Evolutionary conservation across 1,140 invertebrate species (phyloP).

Genomic region (Dreissena rostriformis): DNA sequence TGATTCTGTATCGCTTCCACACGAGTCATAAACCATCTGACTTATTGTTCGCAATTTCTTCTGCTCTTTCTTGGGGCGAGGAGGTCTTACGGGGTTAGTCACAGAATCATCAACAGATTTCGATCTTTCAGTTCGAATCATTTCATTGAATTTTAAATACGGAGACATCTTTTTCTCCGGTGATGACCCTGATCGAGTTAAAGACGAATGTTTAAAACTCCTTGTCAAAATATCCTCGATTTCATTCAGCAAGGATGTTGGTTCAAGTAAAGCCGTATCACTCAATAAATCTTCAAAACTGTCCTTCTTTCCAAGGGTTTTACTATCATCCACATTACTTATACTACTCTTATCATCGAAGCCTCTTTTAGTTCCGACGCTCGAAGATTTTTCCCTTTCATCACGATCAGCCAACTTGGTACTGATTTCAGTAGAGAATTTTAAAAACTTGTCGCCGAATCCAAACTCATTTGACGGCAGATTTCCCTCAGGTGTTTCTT

Average conservation of each 20-base stretch:
- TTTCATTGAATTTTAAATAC: not conserved
- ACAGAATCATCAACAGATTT: conserved; percentile 32
- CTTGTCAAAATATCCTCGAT: conserved; percentile 56
- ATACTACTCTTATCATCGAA: not conserved
- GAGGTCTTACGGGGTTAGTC: conserved; percentile 29
- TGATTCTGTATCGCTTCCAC: conserved; percentile 53
- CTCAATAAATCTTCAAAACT: conserved; percentile 37
- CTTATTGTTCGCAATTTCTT: conserved; percentile 28
- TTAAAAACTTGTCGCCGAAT: conserved; percentile 1
- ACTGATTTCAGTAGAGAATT: not conserved
- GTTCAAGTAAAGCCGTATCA: conserved; percentile 45
- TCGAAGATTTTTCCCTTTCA: too few species aligned
- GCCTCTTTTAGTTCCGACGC: not conserved
- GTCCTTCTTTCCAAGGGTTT: not conserved
- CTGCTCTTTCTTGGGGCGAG: conserved; percentile 50
- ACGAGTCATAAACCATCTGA: conserved; percentile 36
- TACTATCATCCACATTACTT: not conserved
- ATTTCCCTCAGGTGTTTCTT: not conserved
- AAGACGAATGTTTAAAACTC: conserved; percentile 49
- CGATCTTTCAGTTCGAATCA: conserved; percentile 15
- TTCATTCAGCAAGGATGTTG: conserved; percentile 54
- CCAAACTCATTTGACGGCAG: not conserved
- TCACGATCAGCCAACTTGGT: not conserved
- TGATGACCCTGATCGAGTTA: conserved; percentile 38
- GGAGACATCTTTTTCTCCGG: conserved; percentile 47